phyloP scores from a whole-genome alignment of 2,113 vertebrate species.

The Oreochromis spilurus region DNA sequence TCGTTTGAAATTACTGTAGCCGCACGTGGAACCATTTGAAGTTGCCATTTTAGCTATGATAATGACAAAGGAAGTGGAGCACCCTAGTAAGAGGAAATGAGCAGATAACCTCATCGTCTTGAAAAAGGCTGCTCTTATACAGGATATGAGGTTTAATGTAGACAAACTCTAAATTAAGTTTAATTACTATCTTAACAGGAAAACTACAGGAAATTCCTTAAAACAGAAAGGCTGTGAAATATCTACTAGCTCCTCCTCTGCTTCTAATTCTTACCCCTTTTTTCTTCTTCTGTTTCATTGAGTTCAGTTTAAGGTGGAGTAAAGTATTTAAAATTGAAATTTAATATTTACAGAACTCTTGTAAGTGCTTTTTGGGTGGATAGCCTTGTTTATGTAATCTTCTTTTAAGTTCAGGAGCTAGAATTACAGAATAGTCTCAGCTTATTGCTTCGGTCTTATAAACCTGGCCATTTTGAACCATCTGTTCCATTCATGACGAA shows the following conservation, averaged over 20 bases:
- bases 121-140: slow-evolving; percentile 19
- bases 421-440: background rate
- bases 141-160: slow-evolving; percentile 17
- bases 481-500: slow-evolving; percentile 22
- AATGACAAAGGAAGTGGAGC: slow-evolving; percentile 3
- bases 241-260: background rate
- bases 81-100: slow-evolving; percentile 46
- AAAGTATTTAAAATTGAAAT: background rate
- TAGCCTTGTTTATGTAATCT: background rate
- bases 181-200: slow-evolving; percentile 23
- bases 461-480: background rate
- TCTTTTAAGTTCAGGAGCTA: background rate
- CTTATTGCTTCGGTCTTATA: background rate
- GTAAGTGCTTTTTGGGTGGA: background rate
- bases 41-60: slow-evolving; percentile 29
- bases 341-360: background rate
- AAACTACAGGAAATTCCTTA: slow-evolving; percentile 39
- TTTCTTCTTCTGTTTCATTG: background rate
- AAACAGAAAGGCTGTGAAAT: slow-evolving; percentile 11
- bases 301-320: background rate
- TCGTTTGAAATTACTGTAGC: background rate
- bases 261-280: background rate
- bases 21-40: slow-evolving; percentile 16
- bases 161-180: slow-evolving; percentile 43
- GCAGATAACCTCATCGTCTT: slow-evolving; percentile 41